Percentiles rank a stretch among this genome's conserved stretches.
These are phyloP conservation scores for Elegia similella DNA, from an alignment of 2,888 invertebrate genomes.

Conservation along the genomic window DNA sequence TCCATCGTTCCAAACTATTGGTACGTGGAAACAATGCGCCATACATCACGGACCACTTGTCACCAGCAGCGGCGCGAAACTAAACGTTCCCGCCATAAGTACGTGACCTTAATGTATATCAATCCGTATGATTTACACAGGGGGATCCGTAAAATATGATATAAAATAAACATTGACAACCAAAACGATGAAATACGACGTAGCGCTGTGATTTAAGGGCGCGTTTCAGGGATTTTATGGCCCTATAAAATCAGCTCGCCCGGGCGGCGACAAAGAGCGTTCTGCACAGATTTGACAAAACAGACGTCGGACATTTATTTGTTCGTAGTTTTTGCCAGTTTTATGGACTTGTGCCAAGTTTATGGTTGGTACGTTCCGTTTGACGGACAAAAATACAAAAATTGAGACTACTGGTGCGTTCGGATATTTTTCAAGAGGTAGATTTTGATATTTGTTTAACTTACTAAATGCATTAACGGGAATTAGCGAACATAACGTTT, in stretches of 20 bases:
- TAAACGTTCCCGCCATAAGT: slow-evolving; percentile 73
- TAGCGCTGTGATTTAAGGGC: slow-evolving; percentile 78
- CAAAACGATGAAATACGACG: slow-evolving; percentile 81
- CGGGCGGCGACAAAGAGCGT: slow-evolving; percentile 52
- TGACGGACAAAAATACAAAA: slow-evolving; percentile 18
- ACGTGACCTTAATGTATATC: slow-evolving; percentile 81
- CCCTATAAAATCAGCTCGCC: slow-evolving; percentile 78
- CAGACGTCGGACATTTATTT: slow-evolving; percentile 78
- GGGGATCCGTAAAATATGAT: slow-evolving; percentile 80
- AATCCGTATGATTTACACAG: slow-evolving; percentile 77
- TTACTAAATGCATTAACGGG: no score
- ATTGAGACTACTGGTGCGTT: no score
- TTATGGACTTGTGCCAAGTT: slow-evolving; percentile 78
- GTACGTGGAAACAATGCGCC: slow-evolving; percentile 36
- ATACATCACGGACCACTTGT: slow-evolving; percentile 53
- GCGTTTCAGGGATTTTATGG: slow-evolving; percentile 79
- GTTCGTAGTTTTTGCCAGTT: slow-evolving; percentile 73
- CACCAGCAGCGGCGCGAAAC: slow-evolving; percentile 51
- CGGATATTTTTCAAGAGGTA: no score
- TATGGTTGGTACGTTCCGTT: slow-evolving; percentile 53
- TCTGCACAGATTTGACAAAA: slow-evolving; percentile 79
- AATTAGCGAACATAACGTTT: no score
- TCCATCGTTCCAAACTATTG: slow-evolving; percentile 8
- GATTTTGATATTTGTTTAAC: no score
- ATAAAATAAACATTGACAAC: slow-evolving; percentile 82